Base-by-base conservation (phyloP, 2,113 vertebrate genomes). In the Sphaerodactylus townsendi region DNA sequence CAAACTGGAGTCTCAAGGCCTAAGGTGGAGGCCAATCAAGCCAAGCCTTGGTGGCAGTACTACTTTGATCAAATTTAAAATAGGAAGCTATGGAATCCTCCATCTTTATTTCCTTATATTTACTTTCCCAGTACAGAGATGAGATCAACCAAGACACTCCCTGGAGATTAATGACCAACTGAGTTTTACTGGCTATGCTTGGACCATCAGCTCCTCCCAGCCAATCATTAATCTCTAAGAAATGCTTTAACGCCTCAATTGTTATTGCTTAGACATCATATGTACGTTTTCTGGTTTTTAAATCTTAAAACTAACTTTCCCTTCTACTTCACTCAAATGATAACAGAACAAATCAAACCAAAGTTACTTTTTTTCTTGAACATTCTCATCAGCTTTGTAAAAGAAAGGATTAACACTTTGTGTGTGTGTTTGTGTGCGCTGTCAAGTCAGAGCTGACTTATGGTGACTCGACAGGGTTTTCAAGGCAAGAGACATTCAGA, bases 151-250 rank as follows among this genome's bases (percentile, higher is more conserved):
- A 79, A 89, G 87, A 64, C 82, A 92, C 87, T 79, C 81, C 77
- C 79, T 1, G 2, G 89, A 94, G 90, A 93, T 93, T 93, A 93
- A 94, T 87, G 81, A 92, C 66, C 84, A 88, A 82, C 86, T 83
- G 90, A 88, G 82, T 88, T 92, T 94, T 93, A 94, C 91, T 90
- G 89, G 90, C 84, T 86, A 90, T 92, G 88, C 91, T 91, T 50
- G 83, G 90, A 83, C 84, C 91, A 95, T 92, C 87, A 92, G 56
- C 92, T 93, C 91, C 92, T 92, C 88, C 91, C 86, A 89, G 89
- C 82, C 77, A 84, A 90, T 90, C 91, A 94, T 94, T 91, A 93
- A 94, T 94, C 85, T 91, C 83, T 70, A 84, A 83, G 85, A 93
- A 93, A 92, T 83, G 84, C 86, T 77, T 92, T 90, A 91, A 89